Conservation (phyloP, 92 coral and sea anemone species). For the Plumapathes pennacea region DNA sequence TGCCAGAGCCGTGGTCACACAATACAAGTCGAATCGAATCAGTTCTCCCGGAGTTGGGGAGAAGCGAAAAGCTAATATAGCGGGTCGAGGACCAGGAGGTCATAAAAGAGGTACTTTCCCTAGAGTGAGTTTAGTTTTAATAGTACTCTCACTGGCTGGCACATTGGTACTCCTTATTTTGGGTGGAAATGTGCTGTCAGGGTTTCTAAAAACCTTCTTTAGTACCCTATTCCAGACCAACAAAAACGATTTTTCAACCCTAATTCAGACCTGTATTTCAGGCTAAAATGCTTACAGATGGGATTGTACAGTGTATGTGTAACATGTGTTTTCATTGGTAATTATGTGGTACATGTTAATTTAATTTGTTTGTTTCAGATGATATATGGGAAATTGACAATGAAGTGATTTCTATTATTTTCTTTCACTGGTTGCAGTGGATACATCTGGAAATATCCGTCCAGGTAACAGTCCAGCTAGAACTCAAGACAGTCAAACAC, state of each 20-base stretch:
- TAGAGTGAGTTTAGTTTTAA: not conserved
- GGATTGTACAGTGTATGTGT: no score
- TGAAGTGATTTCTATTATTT: no score
- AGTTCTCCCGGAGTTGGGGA: slow-evolving; percentile 7
- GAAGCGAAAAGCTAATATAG: slow-evolving; percentile 13
- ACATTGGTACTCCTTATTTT: not conserved
- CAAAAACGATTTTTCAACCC: no score
- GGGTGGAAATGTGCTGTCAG: no score
- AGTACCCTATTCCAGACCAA: no score
- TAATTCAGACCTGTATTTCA: no score
- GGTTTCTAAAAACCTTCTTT: no score
- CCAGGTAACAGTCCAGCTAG: slow-evolving; percentile 30
- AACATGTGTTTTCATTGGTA: no score
- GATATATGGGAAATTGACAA: no score
- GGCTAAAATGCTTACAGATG: no score
- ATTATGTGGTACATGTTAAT: no score
- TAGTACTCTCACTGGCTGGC: not conserved
- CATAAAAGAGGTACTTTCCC: slow-evolving; percentile 76
- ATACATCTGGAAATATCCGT: slow-evolving; percentile 56
- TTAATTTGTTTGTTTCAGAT: no score
- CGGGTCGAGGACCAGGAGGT: slow-evolving; percentile 98
- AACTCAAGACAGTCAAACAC: slow-evolving; percentile 76
- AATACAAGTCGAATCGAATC: slow-evolving; percentile 54
- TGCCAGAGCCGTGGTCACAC: slow-evolving; percentile 78
- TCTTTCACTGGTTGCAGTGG: slow-evolving; percentile 1